Evolutionary conservation across 2,113 vertebrate genomes (phyloP), one percentile per base, ranked within the genome.

Genomic region (Heteronetta atricapilla): DNA sequence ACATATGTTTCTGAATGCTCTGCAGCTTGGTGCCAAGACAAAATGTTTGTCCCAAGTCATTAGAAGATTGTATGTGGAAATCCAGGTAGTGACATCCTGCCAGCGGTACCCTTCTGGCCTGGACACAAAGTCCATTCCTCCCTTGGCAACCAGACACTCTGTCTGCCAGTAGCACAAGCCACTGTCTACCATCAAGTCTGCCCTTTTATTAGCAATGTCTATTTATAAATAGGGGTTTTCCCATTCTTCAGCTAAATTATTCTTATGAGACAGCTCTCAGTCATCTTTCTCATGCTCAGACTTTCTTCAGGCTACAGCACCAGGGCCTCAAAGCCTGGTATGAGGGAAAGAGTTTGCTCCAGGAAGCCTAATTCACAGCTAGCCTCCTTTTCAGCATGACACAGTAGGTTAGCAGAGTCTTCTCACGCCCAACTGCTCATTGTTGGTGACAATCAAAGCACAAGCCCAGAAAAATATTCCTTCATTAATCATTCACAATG

Each of bases 261-360:
- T 60, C 34, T 21, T 6, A 26, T 29, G 34, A 78, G 83, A 42
- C 9, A 52, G 1, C 28, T 56, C n/a, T 75, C 25, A 66, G 25
- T 1, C 4, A 11, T 38, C 19, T 59, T 50, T 3, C 16, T 36
- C 2, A 4, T 13, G 12, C 11, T 50, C 21, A 46, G 81, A 26
- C 20, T 78, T 74, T 42, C 56, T 63, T 52, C 25, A 63, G 64
- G 63, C 10, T 66, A 16, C 28, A 29, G 11, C 6, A 25, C 6
- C 13, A 8, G 1, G 16, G 46, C 12, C 60, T 86, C 25, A 55
- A 73, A 81, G 46, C 6, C n/a, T 26, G 0, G 0, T 23, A 5
- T 14, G 19, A 78, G 42, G 14, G 22, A 55, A 31, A 4, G 3
- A 52, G 33, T 48, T 73, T 38, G 8, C 31, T 90, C 8, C 63